phyloP scores from a whole-genome alignment of 2,888 invertebrate genomes.

The Blomia tropicalis region DNA sequence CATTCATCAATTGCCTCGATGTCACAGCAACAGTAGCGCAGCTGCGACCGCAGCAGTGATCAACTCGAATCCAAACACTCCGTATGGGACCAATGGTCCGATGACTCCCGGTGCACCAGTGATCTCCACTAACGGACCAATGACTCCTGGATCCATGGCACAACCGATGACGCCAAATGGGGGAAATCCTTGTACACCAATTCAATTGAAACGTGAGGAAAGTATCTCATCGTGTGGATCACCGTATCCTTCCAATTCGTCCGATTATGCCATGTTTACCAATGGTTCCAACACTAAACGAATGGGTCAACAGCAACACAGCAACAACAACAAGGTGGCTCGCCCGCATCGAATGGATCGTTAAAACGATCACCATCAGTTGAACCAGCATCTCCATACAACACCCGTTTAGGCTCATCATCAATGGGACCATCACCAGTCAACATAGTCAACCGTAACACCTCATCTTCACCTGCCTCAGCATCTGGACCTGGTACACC shows the following conservation, averaged over 20 bases:
- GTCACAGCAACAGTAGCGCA: background rate
- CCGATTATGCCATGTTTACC: background rate
- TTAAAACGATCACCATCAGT: background rate
- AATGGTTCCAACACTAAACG: background rate
- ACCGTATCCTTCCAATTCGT: background rate
- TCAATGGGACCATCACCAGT: background rate
- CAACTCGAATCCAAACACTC: background rate
- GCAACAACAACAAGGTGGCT: too few species aligned
- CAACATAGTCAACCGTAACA: background rate
- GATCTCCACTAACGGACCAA: background rate
- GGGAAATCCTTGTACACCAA: background rate
- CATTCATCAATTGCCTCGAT: background rate
- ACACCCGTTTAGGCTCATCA: background rate
- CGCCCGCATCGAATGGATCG: background rate
- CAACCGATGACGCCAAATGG: constrained; percentile 1
- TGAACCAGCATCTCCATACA: background rate
- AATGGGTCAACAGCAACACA: too few species aligned
- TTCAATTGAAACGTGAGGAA: background rate
- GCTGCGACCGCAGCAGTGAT: background rate
- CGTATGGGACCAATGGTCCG: background rate
- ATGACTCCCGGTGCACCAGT: background rate
- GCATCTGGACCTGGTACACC: background rate
- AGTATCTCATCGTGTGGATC: background rate
- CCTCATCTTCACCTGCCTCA: background rate
- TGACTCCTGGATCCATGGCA: background rate